A percentile compares a stretch with the other conserved stretches of the same genome.
These are phyloP conservation scores for Epirrhoe tristata DNA, from an alignment of 2,888 invertebrate genomes.

Conservation along the genomic window DNA sequence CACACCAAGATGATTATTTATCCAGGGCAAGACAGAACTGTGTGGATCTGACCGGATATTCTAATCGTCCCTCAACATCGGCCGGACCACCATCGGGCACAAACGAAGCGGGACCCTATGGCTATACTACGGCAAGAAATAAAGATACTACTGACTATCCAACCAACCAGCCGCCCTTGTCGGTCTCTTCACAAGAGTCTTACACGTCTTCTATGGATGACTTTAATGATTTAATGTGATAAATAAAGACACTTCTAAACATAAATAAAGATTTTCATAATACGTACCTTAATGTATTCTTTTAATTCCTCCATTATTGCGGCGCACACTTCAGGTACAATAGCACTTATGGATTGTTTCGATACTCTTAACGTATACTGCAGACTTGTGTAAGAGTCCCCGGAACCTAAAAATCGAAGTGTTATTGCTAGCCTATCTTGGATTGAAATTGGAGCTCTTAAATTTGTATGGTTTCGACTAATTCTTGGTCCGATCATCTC, in stretches of 20 bases:
- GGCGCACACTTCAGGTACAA: conserved; percentile 20
- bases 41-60: conserved; percentile 34
- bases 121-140: conserved; percentile 34
- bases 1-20: conserved; percentile 17
- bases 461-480: conserved; percentile 33
- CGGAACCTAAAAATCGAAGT: conserved; percentile 4
- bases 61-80: conserved; percentile 31
- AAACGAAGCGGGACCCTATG: conserved; percentile 25
- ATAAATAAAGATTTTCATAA: conserved; percentile 22
- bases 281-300: conserved; percentile 38
- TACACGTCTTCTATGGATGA: conserved; percentile 21
- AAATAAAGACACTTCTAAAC: conserved; percentile 8
- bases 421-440: conserved; percentile 38
- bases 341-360: conserved; percentile 28
- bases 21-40: conserved; percentile 20
- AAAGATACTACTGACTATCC: conserved; percentile 16
- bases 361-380: conserved; percentile 15
- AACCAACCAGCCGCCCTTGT: conserved; percentile 34
- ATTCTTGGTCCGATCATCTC: conserved; percentile 39
- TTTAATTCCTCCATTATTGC: conserved; percentile 33
- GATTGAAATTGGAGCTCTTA: conserved; percentile 37
- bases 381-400: neutral
- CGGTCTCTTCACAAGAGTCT: conserved; percentile 34
- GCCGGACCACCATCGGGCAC: conserved; percentile 17
- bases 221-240: conserved; percentile 36